These are phyloP conservation scores for Phalera bucephala DNA, from an alignment of 2,888 invertebrate species.

Conservation along the genomic window DNA sequence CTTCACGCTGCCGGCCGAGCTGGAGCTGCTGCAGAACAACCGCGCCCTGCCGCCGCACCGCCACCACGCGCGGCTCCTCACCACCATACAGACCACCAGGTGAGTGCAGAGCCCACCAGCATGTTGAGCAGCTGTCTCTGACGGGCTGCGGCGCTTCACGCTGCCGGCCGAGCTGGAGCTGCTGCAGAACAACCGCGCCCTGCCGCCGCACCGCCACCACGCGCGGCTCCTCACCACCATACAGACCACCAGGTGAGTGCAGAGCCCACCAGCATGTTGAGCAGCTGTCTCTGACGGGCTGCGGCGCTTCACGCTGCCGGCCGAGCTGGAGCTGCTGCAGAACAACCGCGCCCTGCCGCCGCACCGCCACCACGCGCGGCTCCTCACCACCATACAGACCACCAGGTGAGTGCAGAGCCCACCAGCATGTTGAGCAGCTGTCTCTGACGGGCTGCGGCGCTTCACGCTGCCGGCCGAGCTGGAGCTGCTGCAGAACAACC, in stretches of 20 bases:
- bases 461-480: slow-evolving; percentile 74
- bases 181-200: slow-evolving; percentile 92
- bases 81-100: slow-evolving; percentile 89
- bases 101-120: slow-evolving; percentile 37
- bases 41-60: slow-evolving; percentile 94
- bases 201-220: slow-evolving; percentile 94
- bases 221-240: slow-evolving; percentile 90
- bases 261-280: background rate
- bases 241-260: slow-evolving; percentile 86
- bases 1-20: slow-evolving; percentile 64
- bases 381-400: slow-evolving; percentile 88
- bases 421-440: background rate
- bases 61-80: slow-evolving; percentile 91
- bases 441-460: slow-evolving; percentile 60
- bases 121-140: slow-evolving; percentile 17
- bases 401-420: slow-evolving; percentile 79
- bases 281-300: slow-evolving; percentile 50
- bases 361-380: slow-evolving; percentile 91
- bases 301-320: slow-evolving; percentile 52
- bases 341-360: slow-evolving; percentile 95
- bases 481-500: slow-evolving; percentile 91
- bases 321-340: slow-evolving; percentile 88
- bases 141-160: slow-evolving; percentile 59
- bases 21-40: slow-evolving; percentile 91
- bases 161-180: slow-evolving; percentile 84